Conservation (phyloP, 2,888 invertebrate species). For the Cyclophora albipunctata region DNA sequence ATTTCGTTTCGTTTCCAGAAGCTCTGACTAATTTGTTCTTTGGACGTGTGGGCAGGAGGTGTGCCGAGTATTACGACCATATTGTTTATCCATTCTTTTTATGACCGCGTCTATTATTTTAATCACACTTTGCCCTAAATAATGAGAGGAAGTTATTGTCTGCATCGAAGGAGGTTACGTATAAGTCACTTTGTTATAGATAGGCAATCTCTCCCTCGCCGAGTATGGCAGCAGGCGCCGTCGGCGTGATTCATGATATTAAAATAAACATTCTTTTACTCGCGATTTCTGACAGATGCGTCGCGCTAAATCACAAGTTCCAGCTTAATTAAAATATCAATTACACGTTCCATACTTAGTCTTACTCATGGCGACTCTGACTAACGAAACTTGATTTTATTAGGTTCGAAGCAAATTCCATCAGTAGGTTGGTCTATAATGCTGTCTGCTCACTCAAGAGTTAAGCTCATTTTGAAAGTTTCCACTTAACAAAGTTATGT, state of each 20-base stretch:
- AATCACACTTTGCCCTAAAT: conserved; percentile 20
- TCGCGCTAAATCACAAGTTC: conserved; percentile 42
- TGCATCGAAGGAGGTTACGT: conserved; percentile 29
- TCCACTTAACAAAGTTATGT: conserved; percentile 4
- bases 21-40: conserved; percentile 19
- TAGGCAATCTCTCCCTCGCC: conserved; percentile 9
- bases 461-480: conserved; percentile 12
- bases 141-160: conserved; percentile 36
- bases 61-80: conserved; percentile 8
- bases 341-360: conserved; percentile 18
- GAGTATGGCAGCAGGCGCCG: conserved; percentile 6
- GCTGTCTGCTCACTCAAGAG: conserved; percentile 10
- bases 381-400: not conserved
- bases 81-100: conserved; percentile 15
- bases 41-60: conserved; percentile 17
- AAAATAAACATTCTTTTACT: conserved; percentile 53
- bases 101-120: conserved; percentile 16
- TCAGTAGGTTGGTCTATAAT: conserved; percentile 13
- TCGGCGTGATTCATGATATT: conserved; percentile 48
- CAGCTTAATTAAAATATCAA: conserved; percentile 29
- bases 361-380: conserved; percentile 19
- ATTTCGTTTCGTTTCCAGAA: conserved; percentile 18
- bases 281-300: conserved; percentile 29
- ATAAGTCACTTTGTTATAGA: conserved; percentile 11
- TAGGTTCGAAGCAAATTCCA: too few species aligned